Base-by-base conservation (phyloP, 2,797 vertebrate species). In the Meriones psammophilus region DNA sequence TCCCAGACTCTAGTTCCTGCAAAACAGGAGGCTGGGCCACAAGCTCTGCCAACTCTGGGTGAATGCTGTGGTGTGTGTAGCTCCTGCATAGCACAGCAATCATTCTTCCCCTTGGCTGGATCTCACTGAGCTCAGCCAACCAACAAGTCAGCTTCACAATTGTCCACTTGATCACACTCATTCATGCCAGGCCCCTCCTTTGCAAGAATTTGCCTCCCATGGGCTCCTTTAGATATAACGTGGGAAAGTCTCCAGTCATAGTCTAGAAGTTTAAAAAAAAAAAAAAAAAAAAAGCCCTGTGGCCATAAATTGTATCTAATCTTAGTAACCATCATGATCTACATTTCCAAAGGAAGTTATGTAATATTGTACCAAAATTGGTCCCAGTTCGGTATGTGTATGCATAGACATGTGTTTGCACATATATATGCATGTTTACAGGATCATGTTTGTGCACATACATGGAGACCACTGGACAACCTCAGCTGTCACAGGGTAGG, bases 1-100 rank as follows among this genome's bases (percentile, higher is more conserved):
- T 26, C 33, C 42, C 26, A 24, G 39, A 17, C 39, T 64, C 33
- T n/a, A 8, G 26, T 30, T 58, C 18, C 86, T 56, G 58, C 1
- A 1, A 4, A 42, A 18, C n/a, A 9, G 33, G 30, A 18, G 33
- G 39, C 64, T 18, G 10, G 17, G 6, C 54, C 42, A 10, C 0
- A 1, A 26, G 15, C 17, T 24, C 30, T 2, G 17, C 36, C 26
- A 79, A 54, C 54, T 20, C 2, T 4, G 6, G 0, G 22, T 4
- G 56, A 10, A 2, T 15, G 24, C 3, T 15, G 42, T 15, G n/a
- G 24, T 12, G 1, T 3, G 24, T 4, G n/a, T 15, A 8, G 33
- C 62, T 42, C 76, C 78, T 28, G 39, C 56, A 42, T 1, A 24
- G 39, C 18, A 1, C n/a, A 14, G 68, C 7, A 14, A 33, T 13